Evolutionary conservation across 2,797 vertebrate genomes (phyloP).

Genomic region (Eulemur mongoz): DNA sequence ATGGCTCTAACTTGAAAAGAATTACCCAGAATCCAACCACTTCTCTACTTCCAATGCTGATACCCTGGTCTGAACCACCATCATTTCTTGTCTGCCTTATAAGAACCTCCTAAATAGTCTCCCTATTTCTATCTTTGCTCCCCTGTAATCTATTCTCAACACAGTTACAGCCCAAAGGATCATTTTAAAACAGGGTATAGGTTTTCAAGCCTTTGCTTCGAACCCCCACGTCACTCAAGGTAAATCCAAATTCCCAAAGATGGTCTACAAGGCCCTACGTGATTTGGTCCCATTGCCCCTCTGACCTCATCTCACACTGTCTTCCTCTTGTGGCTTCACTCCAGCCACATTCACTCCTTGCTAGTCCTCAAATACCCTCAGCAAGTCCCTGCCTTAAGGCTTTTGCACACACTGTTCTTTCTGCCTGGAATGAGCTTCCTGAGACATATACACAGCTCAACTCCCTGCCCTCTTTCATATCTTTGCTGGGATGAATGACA

Average conservation of each 20-base stretch:
- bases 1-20: background rate
- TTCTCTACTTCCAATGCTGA: background rate
- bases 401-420: background rate
- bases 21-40: background rate
- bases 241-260: background rate
- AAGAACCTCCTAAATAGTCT: background rate
- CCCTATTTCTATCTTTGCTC: background rate
- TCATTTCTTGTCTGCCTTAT: background rate
- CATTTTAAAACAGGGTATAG: background rate
- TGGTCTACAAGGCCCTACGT: background rate
- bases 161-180: background rate
- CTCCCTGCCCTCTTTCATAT: background rate
- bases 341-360: background rate
- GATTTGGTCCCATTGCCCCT: too few relatives aligned
- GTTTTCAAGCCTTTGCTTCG: background rate
- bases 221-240: background rate
- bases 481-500: background rate
- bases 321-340: too few relatives aligned
- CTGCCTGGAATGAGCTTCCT: background rate
- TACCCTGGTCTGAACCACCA: background rate
- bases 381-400: background rate
- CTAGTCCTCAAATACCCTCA: background rate
- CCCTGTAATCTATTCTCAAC: background rate
- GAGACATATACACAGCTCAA: background rate
- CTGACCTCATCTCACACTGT: background rate